Evolutionary conservation across 2,797 vertebrate species (phyloP).

Genomic region (Schizopygopsis pylzovi): DNA sequence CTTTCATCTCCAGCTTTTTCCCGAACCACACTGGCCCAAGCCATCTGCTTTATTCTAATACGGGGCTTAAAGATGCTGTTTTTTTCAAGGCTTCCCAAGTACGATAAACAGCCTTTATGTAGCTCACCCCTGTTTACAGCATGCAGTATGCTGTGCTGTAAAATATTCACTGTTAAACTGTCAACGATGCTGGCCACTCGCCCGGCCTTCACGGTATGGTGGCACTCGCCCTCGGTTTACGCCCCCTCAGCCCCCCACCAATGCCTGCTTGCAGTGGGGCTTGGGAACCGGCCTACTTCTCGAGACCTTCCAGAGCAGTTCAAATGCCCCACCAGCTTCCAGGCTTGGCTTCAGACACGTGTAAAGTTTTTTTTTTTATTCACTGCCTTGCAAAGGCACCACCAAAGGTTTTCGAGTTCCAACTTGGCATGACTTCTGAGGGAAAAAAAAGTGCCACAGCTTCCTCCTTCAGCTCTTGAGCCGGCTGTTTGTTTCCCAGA

Average conservation of each 20-base stretch:
- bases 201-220: constrained; percentile 69
- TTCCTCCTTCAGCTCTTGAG: constrained; percentile 67
- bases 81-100: constrained; percentile 52
- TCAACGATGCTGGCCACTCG: constrained; percentile 72
- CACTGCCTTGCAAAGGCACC: constrained; percentile 74
- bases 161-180: constrained; percentile 83
- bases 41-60: constrained; percentile 82
- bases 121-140: constrained; percentile 71
- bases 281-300: constrained; percentile 56
- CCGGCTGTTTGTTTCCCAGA: constrained; percentile 72
- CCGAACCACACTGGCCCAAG: constrained; percentile 74
- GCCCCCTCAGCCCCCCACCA: constrained; percentile 54
- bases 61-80: constrained; percentile 71
- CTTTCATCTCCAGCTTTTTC: constrained; percentile 80
- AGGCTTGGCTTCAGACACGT: constrained; percentile 77
- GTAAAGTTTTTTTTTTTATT: constrained; percentile 80
- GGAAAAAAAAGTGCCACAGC: constrained; percentile 49
- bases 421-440: constrained; percentile 83
- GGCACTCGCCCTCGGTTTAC: constrained; percentile 47
- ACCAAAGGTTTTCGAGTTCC: constrained; percentile 79
- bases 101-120: constrained; percentile 67
- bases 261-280: constrained; percentile 45
- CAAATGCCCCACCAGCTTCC: constrained; percentile 64
- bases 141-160: constrained; percentile 71
- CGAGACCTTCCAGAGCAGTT: constrained; percentile 59